Evolutionary conservation across 2,797 vertebrate species (phyloP), one percentile per base, ranked within the genome.

Genomic region (Synaphobranchus kaupii): DNA sequence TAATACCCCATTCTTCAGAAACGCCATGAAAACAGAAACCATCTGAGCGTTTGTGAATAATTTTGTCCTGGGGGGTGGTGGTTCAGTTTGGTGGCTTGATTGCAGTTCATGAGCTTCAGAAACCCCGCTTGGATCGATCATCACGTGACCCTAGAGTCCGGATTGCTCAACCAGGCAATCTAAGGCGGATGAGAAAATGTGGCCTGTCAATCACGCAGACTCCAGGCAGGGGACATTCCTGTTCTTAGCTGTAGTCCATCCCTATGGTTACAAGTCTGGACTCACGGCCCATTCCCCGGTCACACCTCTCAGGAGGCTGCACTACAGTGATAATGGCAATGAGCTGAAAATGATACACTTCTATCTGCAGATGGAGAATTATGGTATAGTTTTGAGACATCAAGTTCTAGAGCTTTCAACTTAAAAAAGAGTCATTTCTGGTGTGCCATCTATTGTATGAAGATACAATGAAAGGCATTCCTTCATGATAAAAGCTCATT

Each of bases 151-250:
- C 44, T n/a, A 48, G 50, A n/a, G 47, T 81, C 44, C 10, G 5
- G 78, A 81, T 81, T 81, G 47, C 78, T n/a, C 44, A 81, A 80
- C 39, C 44, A 48, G 76, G 4, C 76, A 47, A 50, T n/a, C n/a
- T 2, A 81, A 50, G 47, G 78, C 78, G 8, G 25, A 28, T 22
- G 73, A 47, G 39, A 78, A 47, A 9, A 31, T 10, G 0, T 39
- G 39, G 39, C 39, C 39, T 56, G 54, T 56, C 54, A 56, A 10
- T 56, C 54, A 56, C 15, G 8, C 54, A n/a, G 13, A 17, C 56
- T 58, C 17, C 56, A 7, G 44, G 17, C 31, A 0, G 34, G 39
- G 34, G 6, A 22, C 22, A 12, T 81, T 80, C 3, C 1, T 47
- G 44, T 20, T 50, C 15, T 44, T 44, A 78, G 73, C 73, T 47